Evolutionary conservation across 2,113 vertebrate genomes (phyloP).

Genomic region (Catharus bicknelli): DNA sequence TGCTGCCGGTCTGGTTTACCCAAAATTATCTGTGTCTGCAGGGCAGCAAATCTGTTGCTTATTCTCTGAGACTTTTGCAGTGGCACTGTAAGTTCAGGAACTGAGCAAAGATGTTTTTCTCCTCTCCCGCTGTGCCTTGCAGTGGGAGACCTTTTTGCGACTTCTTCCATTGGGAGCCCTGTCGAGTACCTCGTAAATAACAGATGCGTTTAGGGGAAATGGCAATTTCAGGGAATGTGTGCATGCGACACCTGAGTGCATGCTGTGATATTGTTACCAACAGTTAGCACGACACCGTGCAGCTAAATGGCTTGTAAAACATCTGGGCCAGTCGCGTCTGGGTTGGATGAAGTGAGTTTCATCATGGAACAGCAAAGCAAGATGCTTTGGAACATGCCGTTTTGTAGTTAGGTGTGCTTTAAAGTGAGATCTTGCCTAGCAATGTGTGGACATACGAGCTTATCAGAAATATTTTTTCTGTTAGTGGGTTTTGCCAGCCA

Average conservation of each 20-base stretch:
- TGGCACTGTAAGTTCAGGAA: neutral
- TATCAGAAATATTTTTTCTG: neutral
- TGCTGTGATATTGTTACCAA: neutral
- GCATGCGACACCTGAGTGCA: rapidly evolving
- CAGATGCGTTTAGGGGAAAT: neutral
- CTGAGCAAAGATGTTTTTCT: neutral
- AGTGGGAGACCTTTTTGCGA: rapidly evolving
- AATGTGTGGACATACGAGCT: rapidly evolving
- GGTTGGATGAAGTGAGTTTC: neutral
- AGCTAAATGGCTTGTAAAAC: neutral
- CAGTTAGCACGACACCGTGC: neutral
- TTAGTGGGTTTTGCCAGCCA: neutral
- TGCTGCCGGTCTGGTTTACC: neutral
- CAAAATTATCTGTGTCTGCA: neutral
- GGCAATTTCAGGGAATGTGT: neutral
- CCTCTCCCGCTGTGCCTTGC: neutral
- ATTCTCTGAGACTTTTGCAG: neutral
- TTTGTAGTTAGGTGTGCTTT: neutral
- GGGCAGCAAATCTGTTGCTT: neutral
- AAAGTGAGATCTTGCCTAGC: neutral
- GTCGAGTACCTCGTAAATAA: neutral
- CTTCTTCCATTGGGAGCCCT: neutral
- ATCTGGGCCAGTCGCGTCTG: neutral
- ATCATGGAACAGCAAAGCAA: neutral
- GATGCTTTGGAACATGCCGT: neutral